Evolutionary conservation across 2,797 vertebrate genomes (phyloP).

Genomic region (Coregonus sp.): DNA sequence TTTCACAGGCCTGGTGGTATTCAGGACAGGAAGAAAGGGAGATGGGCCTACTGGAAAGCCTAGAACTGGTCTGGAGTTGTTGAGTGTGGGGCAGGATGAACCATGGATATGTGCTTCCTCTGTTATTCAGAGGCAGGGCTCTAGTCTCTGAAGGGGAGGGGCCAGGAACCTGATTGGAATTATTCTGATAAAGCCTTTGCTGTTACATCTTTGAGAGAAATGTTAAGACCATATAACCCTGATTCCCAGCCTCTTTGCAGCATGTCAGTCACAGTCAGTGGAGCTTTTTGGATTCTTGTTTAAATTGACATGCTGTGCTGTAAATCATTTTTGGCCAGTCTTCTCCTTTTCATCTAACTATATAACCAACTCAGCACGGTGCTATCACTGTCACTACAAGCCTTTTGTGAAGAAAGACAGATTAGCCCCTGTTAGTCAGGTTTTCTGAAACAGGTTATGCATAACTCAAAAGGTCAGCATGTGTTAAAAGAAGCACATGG

Average conservation of each 20-base stretch:
- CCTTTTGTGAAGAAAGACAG: not conserved
- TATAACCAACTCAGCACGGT: not conserved
- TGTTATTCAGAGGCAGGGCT: not conserved
- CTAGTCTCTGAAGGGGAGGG: not conserved
- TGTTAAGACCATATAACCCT: too few relatives aligned
- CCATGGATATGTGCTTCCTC: constrained; percentile 30
- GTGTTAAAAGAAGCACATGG: constrained; percentile 6
- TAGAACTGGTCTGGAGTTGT: constrained; percentile 33
- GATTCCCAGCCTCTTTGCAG: not conserved
- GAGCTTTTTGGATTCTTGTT: not conserved
- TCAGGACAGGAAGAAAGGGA: constrained; percentile 58
- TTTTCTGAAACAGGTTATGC: constrained; percentile 24
- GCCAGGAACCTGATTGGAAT: not conserved
- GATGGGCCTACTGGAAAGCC: constrained; percentile 23
- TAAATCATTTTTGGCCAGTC: not conserved
- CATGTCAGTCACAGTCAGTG: not conserved
- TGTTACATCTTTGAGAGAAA: too few relatives aligned
- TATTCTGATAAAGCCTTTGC: not conserved
- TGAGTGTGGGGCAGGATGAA: constrained; percentile 44
- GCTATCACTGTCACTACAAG: constrained; percentile 1
- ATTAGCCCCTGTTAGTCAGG: constrained; percentile 14
- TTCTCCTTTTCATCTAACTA: not conserved
- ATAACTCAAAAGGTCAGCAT: not conserved
- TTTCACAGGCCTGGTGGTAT: constrained; percentile 62
- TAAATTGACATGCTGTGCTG: not conserved